Base-by-base conservation (phyloP, 2,797 vertebrate species). In the Clamator glandarius region DNA sequence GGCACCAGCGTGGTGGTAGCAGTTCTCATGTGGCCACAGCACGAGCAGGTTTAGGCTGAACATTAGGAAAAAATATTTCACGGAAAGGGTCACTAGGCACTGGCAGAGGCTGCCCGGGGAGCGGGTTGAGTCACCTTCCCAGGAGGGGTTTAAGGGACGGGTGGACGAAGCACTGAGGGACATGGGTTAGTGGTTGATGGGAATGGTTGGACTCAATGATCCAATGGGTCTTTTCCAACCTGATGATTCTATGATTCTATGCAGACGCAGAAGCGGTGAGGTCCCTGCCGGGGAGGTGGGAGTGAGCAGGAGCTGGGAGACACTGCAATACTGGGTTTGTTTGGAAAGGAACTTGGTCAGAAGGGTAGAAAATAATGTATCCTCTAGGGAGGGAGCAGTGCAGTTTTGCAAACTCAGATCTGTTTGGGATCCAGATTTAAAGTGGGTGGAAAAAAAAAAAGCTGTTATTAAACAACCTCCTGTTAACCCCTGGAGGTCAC, bases 331-430 rank as follows among this genome's bases (percentile, higher is more conserved):
- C 35, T 72, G 75, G 13, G 1, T 52, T 89, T 92, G 69, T 84
- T 94, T 73, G 63, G 87, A 63, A 55, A 84, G 42, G 55, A 72
- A 31, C 50, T 39, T 24, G 68, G 72, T 48, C 62, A 63, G 63
- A 48, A 48, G 73, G 66, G 66, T 57, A 74, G 59, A 77, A 79
- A 93, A 46, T 52, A 58, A 33, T 20, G 19, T 76, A 58, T 81
- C 59, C 63, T 44, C 73, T 5, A 48, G 48, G 63, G 83, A 81
- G 33, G 3, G 28, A 70, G 57, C 73, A 70, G 61, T 26, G 61
- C 2, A 12, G 46, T 94, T 95, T 94, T 93, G 94, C 94, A 95
- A 91, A 88, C 63, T 68, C 70, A 24, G 63, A 76, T 62, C 63
- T 95, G 90, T 86, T 9, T 2, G 46, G 52, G 46, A 83, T 91